Base-by-base conservation (phyloP, 2,888 invertebrate species). In the Drosophila rubida region DNA sequence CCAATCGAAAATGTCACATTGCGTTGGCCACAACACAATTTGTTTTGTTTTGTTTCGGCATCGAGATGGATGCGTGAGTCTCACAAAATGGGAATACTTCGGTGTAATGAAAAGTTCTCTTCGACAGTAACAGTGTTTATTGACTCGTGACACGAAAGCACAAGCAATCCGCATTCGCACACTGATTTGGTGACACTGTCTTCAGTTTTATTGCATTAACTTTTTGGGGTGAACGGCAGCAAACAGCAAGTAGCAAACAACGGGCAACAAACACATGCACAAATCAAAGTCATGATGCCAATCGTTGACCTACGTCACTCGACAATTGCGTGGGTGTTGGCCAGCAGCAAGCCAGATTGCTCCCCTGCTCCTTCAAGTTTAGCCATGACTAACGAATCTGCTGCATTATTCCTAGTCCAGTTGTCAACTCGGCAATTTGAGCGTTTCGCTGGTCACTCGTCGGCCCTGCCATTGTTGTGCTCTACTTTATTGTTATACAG, bases 401-500 rank as follows among this genome's bases (percentile, higher is more conserved):
- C 19, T 49, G 39, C 61, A 53, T 67, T 67, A 65, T 64, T 68
- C 74, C 59, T 66, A 55, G 65, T 49, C 19, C 55, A 69, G 72
- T 76, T 78, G 74, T 63, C 55, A 69, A 35, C 46, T 65, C 44
- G 74, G 54, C 64, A 64, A 71, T 59, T 67, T 61, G 48, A 74
- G 60, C 53, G 48, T 71, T 63, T 64, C 55, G 77, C 65, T 69
- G 69, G 77, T 76, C 76, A 69, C 61, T 59, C 48, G 54, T 44
- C 59, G 16, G 35, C 42, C 23, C 51, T 42, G 14, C 46, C 32
- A 41, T 55, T 66, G 67, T 60, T 62, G 60, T 65, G 60, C 69
- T 27, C 8, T 44, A 55, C 70, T 81, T 81, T 84, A 84, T 84
- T 87, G 82, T 81, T 85, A 76, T 80, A 74, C 85, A 71, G 87